A percentile compares a stretch with the other conserved stretches of the same genome.
Conservation (phyloP, 2,113 vertebrate genomes). For the Oncorhynchus masou region DNA sequence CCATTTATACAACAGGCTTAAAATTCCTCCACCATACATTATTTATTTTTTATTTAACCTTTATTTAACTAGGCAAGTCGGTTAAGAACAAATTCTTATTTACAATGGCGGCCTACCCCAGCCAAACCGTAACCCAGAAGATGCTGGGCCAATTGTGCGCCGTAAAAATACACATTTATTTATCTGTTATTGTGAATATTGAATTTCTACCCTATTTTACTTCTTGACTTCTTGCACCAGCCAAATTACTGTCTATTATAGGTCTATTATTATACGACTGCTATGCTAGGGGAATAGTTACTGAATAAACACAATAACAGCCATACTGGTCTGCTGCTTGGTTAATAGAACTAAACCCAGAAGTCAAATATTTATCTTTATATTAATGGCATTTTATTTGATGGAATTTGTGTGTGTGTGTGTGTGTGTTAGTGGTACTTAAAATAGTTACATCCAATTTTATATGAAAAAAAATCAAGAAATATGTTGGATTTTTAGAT, state of each 20-base stretch:
- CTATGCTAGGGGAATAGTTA: background rate
- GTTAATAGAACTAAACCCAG: background rate
- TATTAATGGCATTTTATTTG: background rate
- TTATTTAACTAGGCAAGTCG: too few relatives aligned
- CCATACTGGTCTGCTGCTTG: background rate
- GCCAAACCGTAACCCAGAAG: too few relatives aligned
- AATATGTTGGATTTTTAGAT: constrained; percentile 9
- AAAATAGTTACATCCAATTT: constrained; percentile 3
- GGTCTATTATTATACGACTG: background rate
- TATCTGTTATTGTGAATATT: background rate
- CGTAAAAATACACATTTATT: too few relatives aligned
- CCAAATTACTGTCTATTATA: background rate
- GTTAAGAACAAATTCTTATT: too few relatives aligned
- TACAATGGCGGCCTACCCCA: too few relatives aligned
- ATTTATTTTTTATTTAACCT: too few relatives aligned
- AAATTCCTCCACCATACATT: too few relatives aligned
- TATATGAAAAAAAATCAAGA: constrained; percentile 7
- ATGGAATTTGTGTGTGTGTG: constrained; percentile 1
- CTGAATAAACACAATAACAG: background rate
- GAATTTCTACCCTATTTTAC: background rate
- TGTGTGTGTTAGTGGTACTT: background rate
- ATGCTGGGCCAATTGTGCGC: too few relatives aligned
- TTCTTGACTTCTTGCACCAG: background rate
- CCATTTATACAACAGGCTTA: too few relatives aligned
- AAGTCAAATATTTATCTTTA: background rate